Evolutionary conservation across 2,797 vertebrate genomes (phyloP), one percentile per base, ranked within the genome.

Genomic region (Discoglossus pictus): DNA sequence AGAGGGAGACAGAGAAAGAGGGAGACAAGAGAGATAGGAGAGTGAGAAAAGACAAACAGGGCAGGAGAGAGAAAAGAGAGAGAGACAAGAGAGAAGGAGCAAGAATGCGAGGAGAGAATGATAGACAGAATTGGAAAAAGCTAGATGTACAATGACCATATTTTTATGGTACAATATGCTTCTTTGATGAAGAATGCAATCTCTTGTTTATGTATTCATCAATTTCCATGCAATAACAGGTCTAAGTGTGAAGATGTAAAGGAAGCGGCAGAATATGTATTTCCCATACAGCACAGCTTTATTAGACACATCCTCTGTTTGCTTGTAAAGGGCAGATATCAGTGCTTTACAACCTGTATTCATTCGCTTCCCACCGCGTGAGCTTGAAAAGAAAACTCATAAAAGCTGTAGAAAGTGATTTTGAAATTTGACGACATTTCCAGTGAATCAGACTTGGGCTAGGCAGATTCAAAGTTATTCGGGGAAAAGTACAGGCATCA

Each of bases 401-500:
- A 71, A 71, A 64, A 59, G 53, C 36, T 13, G 25, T 23, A 25
- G 40, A 56, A 38, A 56, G 52, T 36, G 52, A 71, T 59, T 71
- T 50, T 13, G 53, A 59, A 65, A 43, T 65, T 65, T 71, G 53
- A 71, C 38, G 59, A 50, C 61, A 64, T 25, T 52, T 10, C 43
- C 27, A 18, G 20, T 13, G 67, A 62, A 51, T 63, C 44, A 50
- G 51, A 62, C 51, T 13, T 40, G 38, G 50, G 44, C 52, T 63
- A 31, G n/a, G 31, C 27, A 43, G 46, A 64, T 58, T 23, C 23
- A 71, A 71, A 59, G 68, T 71, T 71, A 71, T 65, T 71, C 59
- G 25, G 51, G 43, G 15, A 52, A 52, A 36, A 36, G 66, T 16
- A 63, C 38, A 63, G 9, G 34, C 59, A n/a, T 34, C 1, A 38